Evolutionary conservation across 1,140 invertebrate genomes (phyloP).

Genomic region (Apis cerana): DNA sequence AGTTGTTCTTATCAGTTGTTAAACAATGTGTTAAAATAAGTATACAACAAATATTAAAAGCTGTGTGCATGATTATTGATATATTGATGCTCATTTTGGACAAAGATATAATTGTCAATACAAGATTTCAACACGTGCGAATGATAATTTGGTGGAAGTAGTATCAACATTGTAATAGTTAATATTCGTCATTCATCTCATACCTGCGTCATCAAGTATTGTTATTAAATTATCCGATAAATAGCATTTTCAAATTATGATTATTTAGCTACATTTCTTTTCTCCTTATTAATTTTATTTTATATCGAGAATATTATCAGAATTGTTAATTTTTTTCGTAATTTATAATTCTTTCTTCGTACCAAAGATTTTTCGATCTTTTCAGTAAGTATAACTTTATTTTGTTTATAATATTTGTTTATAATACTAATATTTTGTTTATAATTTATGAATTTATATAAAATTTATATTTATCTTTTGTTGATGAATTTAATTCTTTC

Average conservation of each 20-base stretch:
- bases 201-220: conserved; percentile 47
- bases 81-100: not conserved
- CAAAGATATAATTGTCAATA: not conserved
- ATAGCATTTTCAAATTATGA: conserved; percentile 44
- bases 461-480: not conserved
- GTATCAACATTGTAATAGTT: conserved; percentile 32
- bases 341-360: not conserved
- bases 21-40: not conserved
- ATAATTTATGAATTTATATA: not conserved
- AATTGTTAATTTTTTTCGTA: not conserved
- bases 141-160: conserved; percentile 47
- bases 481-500: not conserved
- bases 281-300: not conserved
- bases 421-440: not conserved
- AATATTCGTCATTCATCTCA: not conserved
- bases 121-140: conserved; percentile 50
- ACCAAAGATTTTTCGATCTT: not conserved
- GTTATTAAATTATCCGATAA: conserved; percentile 44
- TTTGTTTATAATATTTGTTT: not conserved
- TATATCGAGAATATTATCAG: not conserved
- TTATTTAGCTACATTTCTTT: not conserved
- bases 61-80: not conserved
- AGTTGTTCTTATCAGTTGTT: not conserved
- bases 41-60: not conserved
- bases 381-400: not conserved